Conservation (phyloP, 2,797 vertebrate genomes). For the Phalloptychus januarius region DNA sequence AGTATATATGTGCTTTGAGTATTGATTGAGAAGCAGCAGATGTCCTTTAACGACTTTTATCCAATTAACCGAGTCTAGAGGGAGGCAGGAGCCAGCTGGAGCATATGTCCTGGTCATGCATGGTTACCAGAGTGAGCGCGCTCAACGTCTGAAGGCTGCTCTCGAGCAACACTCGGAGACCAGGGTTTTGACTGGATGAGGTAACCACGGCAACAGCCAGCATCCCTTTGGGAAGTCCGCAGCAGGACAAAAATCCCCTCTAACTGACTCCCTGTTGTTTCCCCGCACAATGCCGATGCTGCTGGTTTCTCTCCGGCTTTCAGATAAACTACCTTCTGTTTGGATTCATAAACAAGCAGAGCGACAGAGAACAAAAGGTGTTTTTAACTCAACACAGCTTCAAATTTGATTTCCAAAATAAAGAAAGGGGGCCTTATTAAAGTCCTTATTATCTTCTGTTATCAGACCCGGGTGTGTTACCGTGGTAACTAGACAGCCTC, state of each 20-base stretch:
- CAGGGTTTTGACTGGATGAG: constrained; percentile 44
- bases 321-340: neutral
- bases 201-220: constrained; percentile 66
- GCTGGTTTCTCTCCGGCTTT: constrained; percentile 4
- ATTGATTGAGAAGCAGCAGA: constrained; percentile 38
- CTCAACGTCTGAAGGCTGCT: constrained; percentile 21
- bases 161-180: neutral
- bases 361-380: neutral
- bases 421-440: constrained; percentile 22
- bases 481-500: constrained; percentile 55
- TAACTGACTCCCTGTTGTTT: constrained; percentile 25
- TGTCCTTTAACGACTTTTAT: constrained; percentile 35
- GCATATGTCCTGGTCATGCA: constrained; percentile 46
- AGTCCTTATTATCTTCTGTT: constrained; percentile 32
- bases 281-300: neutral
- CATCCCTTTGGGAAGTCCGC: constrained; percentile 36
- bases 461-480: constrained; percentile 46
- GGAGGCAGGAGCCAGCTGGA: constrained; percentile 25
- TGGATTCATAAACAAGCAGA: neutral
- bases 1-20: neutral
- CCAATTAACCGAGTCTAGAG: constrained; percentile 53
- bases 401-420: neutral
- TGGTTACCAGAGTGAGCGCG: constrained; percentile 27
- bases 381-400: too few relatives aligned
- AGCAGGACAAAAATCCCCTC: constrained; percentile 20